Base-by-base conservation (phyloP, 2,113 vertebrate species). In the Gobius niger region DNA sequence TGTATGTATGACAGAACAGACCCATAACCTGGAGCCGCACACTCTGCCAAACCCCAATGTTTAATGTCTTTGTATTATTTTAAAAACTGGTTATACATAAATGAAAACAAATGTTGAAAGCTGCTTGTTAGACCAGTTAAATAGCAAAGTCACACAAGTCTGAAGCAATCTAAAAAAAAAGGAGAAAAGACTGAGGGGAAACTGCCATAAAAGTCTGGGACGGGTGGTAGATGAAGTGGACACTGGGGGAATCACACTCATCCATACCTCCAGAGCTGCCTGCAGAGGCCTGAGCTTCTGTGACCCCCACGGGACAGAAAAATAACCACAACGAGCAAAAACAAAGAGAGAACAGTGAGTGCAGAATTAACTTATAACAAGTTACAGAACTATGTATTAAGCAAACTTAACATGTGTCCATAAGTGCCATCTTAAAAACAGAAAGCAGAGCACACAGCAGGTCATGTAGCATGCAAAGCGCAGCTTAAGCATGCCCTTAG, bases 181-280 rank as follows among this genome's bases (percentile, higher is more conserved):
- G 4, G 49, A 50, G 13, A 16, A 69, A 59, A 72, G 13, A 68
- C 57, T 68, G 57, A 2, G 6, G 57, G 67, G 47, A 44, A 66
- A 66, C 47, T 60, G 14, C 56, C 40, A 78, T 50, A 59, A 52
- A 3, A 34, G 24, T 44, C 13, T 16, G 16, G 68, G 54, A 40
- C 9, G 5, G 59, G 24, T 24, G 64, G 72, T 57, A 77, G 69
- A 54, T 47, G 52, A 56, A 53, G 52, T 8, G 47, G 67, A 67
- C 24, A 34, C 24, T 34, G 24, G 24, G 52, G 19, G 52, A 54
- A 24, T 54, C 76, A 85, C 78, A 83, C 77, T 83, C 86, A 84
- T 88, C 75, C 88, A 81, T 89, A 91, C 88, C 90, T 89, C 85
- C 69, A 44, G 72, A 82, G 86, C 68, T 85, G 82, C 84, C 85